phyloP scores from a whole-genome alignment of 2,113 vertebrate species.

The Sapajus apella region DNA sequence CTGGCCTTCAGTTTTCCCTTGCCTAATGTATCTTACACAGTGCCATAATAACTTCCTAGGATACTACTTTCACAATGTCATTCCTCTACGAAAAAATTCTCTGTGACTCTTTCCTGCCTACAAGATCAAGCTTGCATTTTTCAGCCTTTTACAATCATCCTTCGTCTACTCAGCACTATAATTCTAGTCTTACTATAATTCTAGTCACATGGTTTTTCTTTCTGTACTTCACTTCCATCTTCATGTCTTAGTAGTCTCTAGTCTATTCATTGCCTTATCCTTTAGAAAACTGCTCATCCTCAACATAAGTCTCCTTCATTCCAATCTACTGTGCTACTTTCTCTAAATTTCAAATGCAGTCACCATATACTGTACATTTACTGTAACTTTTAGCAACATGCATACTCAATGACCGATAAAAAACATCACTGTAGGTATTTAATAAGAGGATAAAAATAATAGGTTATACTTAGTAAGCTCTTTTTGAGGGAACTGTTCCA shows the following conservation, averaged over 20 bases:
- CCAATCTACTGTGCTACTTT: background rate
- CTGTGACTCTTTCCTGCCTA: background rate
- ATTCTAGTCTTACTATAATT: background rate
- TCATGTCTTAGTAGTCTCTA: background rate
- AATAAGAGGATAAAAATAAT: conserved; percentile 40
- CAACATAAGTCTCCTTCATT: background rate
- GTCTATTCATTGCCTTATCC: background rate
- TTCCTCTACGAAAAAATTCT: conserved; percentile 3
- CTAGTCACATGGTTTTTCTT: background rate
- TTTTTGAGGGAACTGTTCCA: conserved; percentile 40
- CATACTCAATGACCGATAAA: background rate
- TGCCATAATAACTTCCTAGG: background rate
- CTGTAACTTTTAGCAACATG: conserved; percentile 6
- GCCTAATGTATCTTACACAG: background rate
- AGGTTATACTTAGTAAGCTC: background rate
- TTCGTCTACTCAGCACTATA: background rate
- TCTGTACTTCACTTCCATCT: background rate
- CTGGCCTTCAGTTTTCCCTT: background rate
- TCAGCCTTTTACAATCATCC: background rate
- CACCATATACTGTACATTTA: background rate
- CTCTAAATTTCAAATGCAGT: background rate
- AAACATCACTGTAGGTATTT: background rate
- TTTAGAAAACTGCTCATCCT: background rate
- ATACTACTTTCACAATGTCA: background rate
- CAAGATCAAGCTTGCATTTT: background rate